Evolutionary conservation across 2,113 vertebrate genomes (phyloP).

Genomic region (Eulemur macaco): DNA sequence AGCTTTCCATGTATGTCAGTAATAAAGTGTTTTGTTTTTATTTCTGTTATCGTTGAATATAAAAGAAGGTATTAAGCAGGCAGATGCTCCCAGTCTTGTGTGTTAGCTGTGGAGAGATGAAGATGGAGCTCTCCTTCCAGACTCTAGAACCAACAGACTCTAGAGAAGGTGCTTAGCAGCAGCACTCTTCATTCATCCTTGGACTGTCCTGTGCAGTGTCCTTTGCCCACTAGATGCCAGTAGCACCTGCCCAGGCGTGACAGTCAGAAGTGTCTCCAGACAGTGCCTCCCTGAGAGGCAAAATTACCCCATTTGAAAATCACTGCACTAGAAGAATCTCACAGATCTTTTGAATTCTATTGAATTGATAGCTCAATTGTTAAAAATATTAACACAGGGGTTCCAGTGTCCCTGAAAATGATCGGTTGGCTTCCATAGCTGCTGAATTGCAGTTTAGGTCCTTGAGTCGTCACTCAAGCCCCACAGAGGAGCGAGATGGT

Average conservation of each 20-base stretch:
- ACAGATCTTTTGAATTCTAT: background rate
- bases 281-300: background rate
- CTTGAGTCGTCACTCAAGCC: constrained; percentile 97
- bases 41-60: background rate
- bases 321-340: background rate
- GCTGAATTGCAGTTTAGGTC: constrained; percentile 96
- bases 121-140: too few relatives aligned
- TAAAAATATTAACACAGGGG: constrained; percentile 83
- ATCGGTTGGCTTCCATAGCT: constrained; percentile 94
- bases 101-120: background rate
- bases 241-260: too few relatives aligned
- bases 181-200: background rate
- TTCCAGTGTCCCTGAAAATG: constrained; percentile 95
- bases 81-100: background rate
- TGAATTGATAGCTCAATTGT: background rate
- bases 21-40: background rate
- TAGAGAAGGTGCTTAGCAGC: background rate
- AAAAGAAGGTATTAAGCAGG: background rate
- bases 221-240: background rate
- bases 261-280: background rate
- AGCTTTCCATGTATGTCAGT: background rate
- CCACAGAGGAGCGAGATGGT: constrained; percentile 97
- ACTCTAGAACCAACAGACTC: background rate
- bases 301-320: background rate
- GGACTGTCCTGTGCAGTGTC: background rate